Conservation (phyloP, 2,888 invertebrate genomes). For the Apotomis capreana region DNA sequence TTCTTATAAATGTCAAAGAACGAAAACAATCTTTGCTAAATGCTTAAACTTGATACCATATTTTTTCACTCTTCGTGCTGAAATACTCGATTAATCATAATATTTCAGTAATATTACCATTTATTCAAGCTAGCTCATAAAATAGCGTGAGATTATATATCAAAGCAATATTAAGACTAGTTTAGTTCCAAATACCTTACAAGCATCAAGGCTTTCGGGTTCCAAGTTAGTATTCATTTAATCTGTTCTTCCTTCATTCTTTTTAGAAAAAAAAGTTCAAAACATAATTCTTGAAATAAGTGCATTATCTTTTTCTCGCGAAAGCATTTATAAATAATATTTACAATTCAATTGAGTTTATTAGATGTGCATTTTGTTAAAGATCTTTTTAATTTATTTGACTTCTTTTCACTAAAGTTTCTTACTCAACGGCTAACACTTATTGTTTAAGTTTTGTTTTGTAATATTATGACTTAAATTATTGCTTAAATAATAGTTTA, state of each 20-base stretch:
- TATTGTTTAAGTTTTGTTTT: constrained; percentile 6
- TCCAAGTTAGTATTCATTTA: no score
- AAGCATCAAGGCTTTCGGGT: no score
- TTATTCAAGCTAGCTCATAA: not conserved
- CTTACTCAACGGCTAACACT: not conserved
- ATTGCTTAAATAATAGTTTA: constrained; percentile 6
- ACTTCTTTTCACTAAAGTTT: not conserved
- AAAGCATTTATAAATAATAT: constrained; percentile 27
- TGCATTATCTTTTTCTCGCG: constrained; percentile 5
- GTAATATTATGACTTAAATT: not conserved
- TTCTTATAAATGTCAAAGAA: not conserved
- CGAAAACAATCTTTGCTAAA: not conserved
- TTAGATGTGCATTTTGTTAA: constrained; percentile 13
- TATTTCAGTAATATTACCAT: not conserved
- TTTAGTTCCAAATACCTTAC: not conserved
- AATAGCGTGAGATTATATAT: not conserved
- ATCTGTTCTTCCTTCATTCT: not conserved
- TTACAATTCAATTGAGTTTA: not conserved
- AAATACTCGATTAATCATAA: not conserved
- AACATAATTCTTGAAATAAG: not conserved
- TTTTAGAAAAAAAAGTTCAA: not conserved
- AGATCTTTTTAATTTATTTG: constrained; percentile 1
- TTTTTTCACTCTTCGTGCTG: no score
- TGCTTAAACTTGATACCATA: not conserved
- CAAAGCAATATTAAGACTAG: constrained; percentile 10